Percentiles rank a stretch among this genome's conserved stretches.
Evolutionary conservation across 2,113 vertebrate genomes (phyloP).

Genomic region (Antigone vipio): DNA sequence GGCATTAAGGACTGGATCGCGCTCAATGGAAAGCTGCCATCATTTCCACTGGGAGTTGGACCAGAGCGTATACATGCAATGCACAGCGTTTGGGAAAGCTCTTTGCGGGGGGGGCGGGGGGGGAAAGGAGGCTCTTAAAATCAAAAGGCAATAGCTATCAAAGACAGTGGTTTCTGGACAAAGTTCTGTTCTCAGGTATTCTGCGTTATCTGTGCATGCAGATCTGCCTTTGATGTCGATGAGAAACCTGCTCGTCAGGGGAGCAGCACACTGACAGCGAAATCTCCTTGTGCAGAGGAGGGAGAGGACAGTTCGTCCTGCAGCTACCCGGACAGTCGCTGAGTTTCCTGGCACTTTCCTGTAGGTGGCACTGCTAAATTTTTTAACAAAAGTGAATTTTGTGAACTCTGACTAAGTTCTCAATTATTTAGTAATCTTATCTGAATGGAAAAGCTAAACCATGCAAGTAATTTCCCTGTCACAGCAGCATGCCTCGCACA

Average conservation of each 20-base stretch:
- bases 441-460: background rate
- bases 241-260: slow-evolving; percentile 9
- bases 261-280: background rate
- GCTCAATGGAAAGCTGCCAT: slow-evolving; percentile 48
- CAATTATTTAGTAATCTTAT: background rate
- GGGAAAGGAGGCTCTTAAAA: background rate
- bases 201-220: slow-evolving; percentile 18
- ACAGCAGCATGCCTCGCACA: background rate
- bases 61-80: background rate
- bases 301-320: background rate
- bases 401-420: background rate
- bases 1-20: slow-evolving; percentile 1
- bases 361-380: slow-evolving; percentile 70
- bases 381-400: slow-evolving; percentile 28
- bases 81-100: background rate
- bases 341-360: slow-evolving; percentile 39
- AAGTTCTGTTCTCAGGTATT: slow-evolving; percentile 28
- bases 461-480: background rate
- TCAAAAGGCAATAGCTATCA: slow-evolving; percentile 39
- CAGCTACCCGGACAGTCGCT: background rate
- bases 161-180: slow-evolving; percentile 46
- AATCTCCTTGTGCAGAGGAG: background rate
- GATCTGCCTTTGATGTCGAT: slow-evolving; percentile 50
- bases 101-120: rapidly evolving
- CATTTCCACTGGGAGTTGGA: background rate